phyloP scores from a whole-genome alignment of 2,113 vertebrate species.

The Prunella fulvescens region DNA sequence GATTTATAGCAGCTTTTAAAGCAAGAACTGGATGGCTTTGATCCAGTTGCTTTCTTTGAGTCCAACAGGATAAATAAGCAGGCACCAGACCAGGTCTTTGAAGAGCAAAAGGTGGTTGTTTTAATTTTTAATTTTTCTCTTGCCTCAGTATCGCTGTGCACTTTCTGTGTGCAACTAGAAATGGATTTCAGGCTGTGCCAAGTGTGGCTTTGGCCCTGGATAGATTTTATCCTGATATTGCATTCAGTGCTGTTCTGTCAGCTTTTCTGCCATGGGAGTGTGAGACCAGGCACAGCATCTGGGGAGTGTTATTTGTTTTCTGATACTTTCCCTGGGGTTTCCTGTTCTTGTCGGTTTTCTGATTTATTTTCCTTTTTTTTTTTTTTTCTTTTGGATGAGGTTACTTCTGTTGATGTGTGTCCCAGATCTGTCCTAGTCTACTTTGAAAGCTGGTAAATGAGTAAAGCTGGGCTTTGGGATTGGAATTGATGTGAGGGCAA shows the following conservation, averaged over 20 bases:
- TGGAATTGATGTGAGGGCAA: background rate
- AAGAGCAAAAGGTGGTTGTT: background rate
- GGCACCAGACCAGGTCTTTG: background rate
- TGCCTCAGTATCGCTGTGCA: background rate
- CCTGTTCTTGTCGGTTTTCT: background rate
- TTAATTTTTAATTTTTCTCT: background rate
- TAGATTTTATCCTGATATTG: background rate
- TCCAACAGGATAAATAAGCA: conserved; percentile 10
- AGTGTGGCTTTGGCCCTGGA: background rate
- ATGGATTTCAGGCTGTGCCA: background rate
- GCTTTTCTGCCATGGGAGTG: background rate
- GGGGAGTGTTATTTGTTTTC: background rate
- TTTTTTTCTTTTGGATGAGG: background rate
- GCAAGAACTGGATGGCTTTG: background rate
- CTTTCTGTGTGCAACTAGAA: background rate
- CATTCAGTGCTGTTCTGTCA: background rate
- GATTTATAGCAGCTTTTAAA: conserved; percentile 37
- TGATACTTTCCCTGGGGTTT: conserved; percentile 8
- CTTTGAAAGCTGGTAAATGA: background rate
- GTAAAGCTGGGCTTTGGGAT: background rate
- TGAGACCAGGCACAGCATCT: background rate
- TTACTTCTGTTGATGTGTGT: background rate
- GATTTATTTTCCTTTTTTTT: background rate
- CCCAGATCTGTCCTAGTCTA: background rate
- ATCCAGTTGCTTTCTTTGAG: conserved; percentile 25